These are phyloP conservation scores for Periphyllus acericola DNA, from an alignment of 2,888 invertebrate genomes.

Conservation along the genomic window DNA sequence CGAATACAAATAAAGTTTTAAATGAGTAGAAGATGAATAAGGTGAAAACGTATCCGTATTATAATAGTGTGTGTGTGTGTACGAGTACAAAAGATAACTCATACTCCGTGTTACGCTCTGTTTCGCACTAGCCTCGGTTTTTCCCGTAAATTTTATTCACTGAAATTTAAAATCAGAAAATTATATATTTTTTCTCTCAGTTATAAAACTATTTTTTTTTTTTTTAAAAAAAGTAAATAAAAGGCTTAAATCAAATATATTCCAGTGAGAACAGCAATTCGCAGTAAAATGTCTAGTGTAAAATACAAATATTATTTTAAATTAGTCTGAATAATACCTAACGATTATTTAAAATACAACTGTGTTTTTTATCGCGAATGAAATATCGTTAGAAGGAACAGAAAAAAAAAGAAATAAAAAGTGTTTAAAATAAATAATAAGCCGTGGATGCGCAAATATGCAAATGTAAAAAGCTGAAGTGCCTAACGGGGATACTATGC, in stretches of 20 bases:
- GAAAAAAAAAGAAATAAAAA: not conserved
- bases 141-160: not conserved
- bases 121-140: not conserved
- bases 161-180: not conserved
- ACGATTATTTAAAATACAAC: not conserved
- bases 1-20: no score
- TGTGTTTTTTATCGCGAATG: not conserved
- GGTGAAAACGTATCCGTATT: no score
- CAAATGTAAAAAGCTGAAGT: not conserved
- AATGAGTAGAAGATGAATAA: no score
- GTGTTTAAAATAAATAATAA: conserved; percentile 17
- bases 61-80: no score
- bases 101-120: no score
- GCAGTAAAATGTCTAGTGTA: not conserved
- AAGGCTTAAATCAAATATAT: not conserved
- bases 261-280: not conserved
- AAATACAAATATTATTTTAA: conserved; percentile 25
- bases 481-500: not conserved
- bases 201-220: not conserved
- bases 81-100: no score
- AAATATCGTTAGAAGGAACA: not conserved
- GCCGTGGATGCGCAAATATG: not conserved
- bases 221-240: not conserved
- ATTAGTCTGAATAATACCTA: conserved; percentile 7
- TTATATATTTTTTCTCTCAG: not conserved